A percentile compares a stretch with the other conserved stretches of the same genome.
phyloP scores from a whole-genome alignment of 2,797 vertebrate genomes.

The Nyctalus aviator region DNA sequence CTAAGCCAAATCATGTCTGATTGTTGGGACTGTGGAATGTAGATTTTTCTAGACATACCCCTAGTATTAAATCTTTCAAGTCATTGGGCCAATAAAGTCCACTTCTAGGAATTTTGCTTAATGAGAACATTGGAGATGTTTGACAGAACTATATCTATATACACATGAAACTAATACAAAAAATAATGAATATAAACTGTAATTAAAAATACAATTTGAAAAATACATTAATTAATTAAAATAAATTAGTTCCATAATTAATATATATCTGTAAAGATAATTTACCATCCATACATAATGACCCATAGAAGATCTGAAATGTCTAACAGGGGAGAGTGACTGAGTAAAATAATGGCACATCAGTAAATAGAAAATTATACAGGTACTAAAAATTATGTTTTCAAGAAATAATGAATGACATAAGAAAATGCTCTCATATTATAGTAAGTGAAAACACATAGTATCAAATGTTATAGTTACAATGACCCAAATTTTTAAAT shows the following conservation, averaged over 20 bases:
- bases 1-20: not conserved
- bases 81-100: not conserved
- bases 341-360: not conserved
- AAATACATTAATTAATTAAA: not conserved
- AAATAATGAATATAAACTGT: not conserved
- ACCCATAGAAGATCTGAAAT: not conserved
- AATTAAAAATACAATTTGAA: not conserved
- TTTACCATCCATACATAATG: not conserved
- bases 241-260: not conserved
- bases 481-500: not conserved
- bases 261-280: not conserved
- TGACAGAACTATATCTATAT: not conserved
- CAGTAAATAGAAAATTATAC: not conserved
- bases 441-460: not conserved
- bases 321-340: not conserved
- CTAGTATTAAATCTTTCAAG: not conserved
- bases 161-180: not conserved
- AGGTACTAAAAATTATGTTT: not conserved
- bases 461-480: not conserved
- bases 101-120: not conserved
- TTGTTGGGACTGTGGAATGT: not conserved
- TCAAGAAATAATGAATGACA: not conserved
- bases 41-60: not conserved
- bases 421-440: constrained; percentile 3
- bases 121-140: not conserved